Evolutionary conservation across 2,888 invertebrate species (phyloP).

Genomic region (Nymphalis c-album): DNA sequence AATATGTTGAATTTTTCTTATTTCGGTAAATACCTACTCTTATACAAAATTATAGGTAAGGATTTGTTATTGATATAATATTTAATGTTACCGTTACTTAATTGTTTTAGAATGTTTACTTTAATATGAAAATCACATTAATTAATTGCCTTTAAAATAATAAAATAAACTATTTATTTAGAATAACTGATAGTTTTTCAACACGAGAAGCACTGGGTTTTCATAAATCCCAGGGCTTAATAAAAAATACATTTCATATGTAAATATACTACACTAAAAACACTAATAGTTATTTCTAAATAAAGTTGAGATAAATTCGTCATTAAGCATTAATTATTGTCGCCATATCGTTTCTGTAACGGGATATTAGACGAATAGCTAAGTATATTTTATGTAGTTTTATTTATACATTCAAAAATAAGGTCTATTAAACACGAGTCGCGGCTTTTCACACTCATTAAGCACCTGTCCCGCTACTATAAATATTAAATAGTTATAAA

Average conservation of each 20-base stretch:
- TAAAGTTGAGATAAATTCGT: not conserved
- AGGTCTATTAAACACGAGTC: not conserved
- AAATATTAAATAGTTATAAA: conserved; percentile 6
- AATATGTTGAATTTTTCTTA: too few species aligned
- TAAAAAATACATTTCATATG: not conserved
- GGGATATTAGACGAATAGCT: not conserved
- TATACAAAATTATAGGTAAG: too few species aligned
- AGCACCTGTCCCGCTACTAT: conserved; percentile 2
- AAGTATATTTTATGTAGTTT: not conserved
- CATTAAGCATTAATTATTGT: not conserved
- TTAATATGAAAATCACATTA: too few species aligned
- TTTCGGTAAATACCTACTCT: too few species aligned
- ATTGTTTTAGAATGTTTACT: too few species aligned
- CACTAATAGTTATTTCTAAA: not conserved
- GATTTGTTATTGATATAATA: too few species aligned
- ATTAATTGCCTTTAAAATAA: too few species aligned
- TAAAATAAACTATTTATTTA: too few species aligned
- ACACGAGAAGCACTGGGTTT: not conserved
- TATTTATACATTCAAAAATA: not conserved
- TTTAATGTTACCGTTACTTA: too few species aligned
- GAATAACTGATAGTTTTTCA: not conserved
- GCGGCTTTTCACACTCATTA: not conserved
- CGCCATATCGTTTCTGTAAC: not conserved
- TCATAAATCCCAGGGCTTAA: too few species aligned
- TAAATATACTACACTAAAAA: not conserved